Evolutionary conservation across 2,888 invertebrate species (phyloP).

Genomic region (Eupithecia pulchellata): DNA sequence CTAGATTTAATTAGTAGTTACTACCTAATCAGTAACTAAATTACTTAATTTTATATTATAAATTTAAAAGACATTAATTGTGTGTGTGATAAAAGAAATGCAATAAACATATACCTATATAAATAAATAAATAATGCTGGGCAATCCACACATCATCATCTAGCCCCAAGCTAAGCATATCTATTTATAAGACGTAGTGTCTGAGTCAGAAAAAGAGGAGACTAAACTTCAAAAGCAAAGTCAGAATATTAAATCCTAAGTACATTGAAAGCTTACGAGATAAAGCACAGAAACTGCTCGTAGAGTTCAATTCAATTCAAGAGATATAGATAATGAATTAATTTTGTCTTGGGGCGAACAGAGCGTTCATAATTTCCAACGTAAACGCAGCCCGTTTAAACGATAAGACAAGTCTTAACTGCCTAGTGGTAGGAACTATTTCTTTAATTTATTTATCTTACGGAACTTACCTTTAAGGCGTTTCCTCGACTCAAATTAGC

Average conservation of each 20-base stretch:
- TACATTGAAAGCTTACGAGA: neutral
- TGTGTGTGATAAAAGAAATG: too few species aligned
- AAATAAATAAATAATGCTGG: too few species aligned
- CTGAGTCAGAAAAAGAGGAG: neutral
- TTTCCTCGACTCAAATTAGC: too few species aligned
- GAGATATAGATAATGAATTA: constrained; percentile 30
- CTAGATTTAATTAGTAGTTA: too few species aligned
- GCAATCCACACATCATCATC: too few species aligned
- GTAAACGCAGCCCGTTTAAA: constrained; percentile 31
- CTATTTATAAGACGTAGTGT: too few species aligned
- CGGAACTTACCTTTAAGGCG: neutral
- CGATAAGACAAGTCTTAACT: constrained; percentile 42
- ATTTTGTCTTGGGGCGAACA: constrained; percentile 35
- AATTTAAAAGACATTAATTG: too few species aligned
- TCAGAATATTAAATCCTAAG: neutral
- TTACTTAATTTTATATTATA: too few species aligned
- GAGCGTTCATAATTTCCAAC: constrained; percentile 38
- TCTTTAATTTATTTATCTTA: constrained; percentile 15
- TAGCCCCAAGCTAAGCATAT: too few species aligned
- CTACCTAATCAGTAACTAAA: too few species aligned
- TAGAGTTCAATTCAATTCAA: constrained; percentile 19
- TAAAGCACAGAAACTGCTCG: constrained; percentile 18
- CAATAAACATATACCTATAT: too few species aligned
- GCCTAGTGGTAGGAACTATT: constrained; percentile 31
- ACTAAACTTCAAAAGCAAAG: neutral